phyloP scores from a whole-genome alignment of 92 coral and sea anemone species.

The Bergia sp. region DNA sequence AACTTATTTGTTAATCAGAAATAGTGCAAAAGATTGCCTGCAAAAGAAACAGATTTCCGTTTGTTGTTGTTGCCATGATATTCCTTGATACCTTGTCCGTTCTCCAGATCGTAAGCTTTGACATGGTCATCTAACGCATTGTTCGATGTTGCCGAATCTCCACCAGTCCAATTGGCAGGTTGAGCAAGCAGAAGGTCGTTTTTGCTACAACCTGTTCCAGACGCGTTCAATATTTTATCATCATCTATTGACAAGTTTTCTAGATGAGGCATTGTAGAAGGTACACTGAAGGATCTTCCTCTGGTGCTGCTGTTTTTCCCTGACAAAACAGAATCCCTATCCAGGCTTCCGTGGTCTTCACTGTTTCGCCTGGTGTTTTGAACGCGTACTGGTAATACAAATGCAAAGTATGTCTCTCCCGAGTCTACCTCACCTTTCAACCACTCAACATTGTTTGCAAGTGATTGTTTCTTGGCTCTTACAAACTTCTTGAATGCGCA shows the following conservation, averaged over 20 bases:
- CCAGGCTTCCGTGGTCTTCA: not conserved
- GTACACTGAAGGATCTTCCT: slow-evolving; percentile 12
- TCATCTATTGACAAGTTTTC: not conserved
- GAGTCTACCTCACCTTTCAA: not conserved
- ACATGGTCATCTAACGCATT: not conserved
- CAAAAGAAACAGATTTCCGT: not conserved
- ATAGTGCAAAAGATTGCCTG: not conserved
- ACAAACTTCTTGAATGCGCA: slow-evolving; percentile 16
- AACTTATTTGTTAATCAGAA: not conserved
- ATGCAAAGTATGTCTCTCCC: not conserved
- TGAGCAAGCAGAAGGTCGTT: no score
- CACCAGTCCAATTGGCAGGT: not conserved
- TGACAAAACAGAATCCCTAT: not conserved
- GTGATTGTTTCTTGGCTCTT: slow-evolving; percentile 9
- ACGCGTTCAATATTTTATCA: not conserved
- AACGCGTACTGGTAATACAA: not conserved
- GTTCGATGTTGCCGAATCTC: not conserved
- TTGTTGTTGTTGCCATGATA: not conserved
- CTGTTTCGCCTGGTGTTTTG: not conserved
- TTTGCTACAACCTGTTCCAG: not conserved
- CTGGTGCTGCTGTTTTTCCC: not conserved
- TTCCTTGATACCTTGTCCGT: not conserved
- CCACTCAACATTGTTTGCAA: not conserved
- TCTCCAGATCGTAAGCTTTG: not conserved
- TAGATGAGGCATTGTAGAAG: not conserved